A percentile compares a stretch with the other conserved stretches of the same genome.
Evolutionary conservation across 2,888 invertebrate genomes (phyloP).

Genomic region (Atrina japonica): DNA sequence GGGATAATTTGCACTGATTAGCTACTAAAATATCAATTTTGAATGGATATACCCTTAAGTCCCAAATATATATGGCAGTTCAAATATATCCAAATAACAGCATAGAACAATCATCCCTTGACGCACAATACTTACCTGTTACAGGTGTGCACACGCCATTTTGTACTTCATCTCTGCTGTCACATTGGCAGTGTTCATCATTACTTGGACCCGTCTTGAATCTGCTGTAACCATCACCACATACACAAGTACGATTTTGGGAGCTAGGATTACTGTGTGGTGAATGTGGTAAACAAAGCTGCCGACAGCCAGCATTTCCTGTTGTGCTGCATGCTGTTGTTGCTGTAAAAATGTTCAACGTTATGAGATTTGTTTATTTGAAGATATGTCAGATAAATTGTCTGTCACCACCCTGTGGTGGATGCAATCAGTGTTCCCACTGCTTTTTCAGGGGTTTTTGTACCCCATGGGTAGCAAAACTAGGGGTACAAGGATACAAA

Average conservation of each 20-base stretch:
- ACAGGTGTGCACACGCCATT: neutral
- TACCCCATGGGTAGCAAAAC: too few species aligned
- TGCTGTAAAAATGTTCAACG: conserved; percentile 2
- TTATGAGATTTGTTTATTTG: neutral
- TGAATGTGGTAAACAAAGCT: conserved; percentile 90
- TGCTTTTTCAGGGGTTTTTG: too few species aligned
- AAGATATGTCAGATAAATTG: neutral
- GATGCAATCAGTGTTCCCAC: too few species aligned
- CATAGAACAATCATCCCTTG: too few species aligned
- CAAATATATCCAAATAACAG: too few species aligned
- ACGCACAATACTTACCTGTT: too few species aligned
- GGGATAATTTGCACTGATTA: too few species aligned
- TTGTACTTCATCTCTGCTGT: conserved; percentile 14
- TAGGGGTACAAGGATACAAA: too few species aligned
- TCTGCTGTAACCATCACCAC: conserved; percentile 85
- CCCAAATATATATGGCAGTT: too few species aligned
- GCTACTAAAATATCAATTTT: too few species aligned
- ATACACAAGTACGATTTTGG: conserved; percentile 86
- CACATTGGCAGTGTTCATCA: conserved; percentile 61
- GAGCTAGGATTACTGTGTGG: neutral
- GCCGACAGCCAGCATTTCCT: conserved; percentile 84
- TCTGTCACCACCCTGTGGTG: too few species aligned
- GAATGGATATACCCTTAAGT: too few species aligned
- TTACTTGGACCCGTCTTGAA: neutral
- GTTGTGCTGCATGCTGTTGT: conserved; percentile 84